These are phyloP conservation scores for Pampusana beccarii DNA, from an alignment of 2,113 vertebrate species.

Conservation along the genomic window DNA sequence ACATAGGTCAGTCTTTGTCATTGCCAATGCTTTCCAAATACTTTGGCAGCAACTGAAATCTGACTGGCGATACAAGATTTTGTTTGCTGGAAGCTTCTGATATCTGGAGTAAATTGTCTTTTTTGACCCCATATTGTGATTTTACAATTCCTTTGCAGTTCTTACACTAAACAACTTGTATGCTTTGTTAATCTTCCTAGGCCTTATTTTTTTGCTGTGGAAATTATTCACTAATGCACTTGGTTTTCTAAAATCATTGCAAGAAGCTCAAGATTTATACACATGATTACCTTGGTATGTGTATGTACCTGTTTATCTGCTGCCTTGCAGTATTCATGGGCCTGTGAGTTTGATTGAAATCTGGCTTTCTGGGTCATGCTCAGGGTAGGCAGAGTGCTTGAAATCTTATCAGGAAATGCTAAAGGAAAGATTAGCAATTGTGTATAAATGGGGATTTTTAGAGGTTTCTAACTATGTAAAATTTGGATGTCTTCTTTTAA, in stretches of 20 bases:
- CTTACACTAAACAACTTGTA: neutral
- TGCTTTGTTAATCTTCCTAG: neutral
- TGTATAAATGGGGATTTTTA: neutral
- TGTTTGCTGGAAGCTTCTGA: neutral
- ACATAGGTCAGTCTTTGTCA: neutral
- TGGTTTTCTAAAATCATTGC: neutral
- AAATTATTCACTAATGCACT: neutral
- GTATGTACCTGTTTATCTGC: neutral
- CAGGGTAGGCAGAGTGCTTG: neutral
- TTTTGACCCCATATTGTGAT: neutral
- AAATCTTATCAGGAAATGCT: neutral
- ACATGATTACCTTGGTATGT: neutral
- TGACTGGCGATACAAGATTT: neutral
- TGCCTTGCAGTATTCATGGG: neutral
- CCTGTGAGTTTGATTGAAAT: neutral
- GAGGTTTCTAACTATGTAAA: neutral
- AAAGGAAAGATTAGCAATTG: neutral
- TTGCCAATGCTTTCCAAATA: neutral
- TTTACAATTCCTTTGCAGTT: neutral
- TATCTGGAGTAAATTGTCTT: neutral
- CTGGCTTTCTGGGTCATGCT: neutral
- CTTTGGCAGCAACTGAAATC: neutral
- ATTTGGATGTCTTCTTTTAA: neutral
- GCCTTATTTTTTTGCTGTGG: neutral
- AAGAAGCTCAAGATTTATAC: neutral